Percentiles rank a stretch among this genome's conserved stretches.
Conservation (phyloP, 2,888 invertebrate genomes). For the Hydriomena furcata region DNA sequence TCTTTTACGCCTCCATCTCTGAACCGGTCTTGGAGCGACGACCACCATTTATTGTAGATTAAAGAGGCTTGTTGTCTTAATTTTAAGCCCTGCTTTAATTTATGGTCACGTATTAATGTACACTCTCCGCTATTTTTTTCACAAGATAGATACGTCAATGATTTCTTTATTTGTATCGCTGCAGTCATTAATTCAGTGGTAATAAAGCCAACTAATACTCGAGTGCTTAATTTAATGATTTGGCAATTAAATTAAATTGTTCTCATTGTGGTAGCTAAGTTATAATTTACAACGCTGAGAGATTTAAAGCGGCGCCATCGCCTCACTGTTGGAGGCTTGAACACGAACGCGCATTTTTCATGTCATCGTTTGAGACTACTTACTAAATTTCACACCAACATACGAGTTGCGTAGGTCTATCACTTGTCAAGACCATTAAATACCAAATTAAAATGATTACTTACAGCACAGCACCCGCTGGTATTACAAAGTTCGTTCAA, state of each 20-base stretch:
- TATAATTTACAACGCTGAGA: conserved; percentile 74
- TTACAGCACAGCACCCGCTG: conserved; percentile 24
- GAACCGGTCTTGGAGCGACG: conserved; percentile 79
- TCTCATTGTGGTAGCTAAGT: conserved; percentile 79
- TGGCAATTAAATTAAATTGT: conserved; percentile 83
- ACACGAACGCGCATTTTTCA: conserved; percentile 53
- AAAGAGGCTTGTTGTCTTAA: conserved; percentile 84
- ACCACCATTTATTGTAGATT: conserved; percentile 84
- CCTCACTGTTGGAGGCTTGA: conserved; percentile 38
- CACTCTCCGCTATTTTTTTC: conserved; percentile 74
- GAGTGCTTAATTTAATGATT: conserved; percentile 82
- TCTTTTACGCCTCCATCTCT: conserved; percentile 77
- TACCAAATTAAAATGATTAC: conserved; percentile 23
- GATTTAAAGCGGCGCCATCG: conserved; percentile 61
- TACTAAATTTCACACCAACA: conserved; percentile 7
- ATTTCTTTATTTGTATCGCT: conserved; percentile 72
- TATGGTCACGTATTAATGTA: conserved; percentile 78
- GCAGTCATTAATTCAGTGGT: conserved; percentile 67
- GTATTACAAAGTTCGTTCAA: conserved; percentile 50
- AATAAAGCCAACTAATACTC: conserved; percentile 78
- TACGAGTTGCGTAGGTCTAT: too few relatives aligned
- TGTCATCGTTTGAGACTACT: conserved; percentile 26
- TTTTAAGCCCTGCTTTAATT: conserved; percentile 82
- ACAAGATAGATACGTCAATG: conserved; percentile 70
- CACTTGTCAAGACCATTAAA: not conserved